Evolutionary conservation across 2,888 invertebrate genomes (phyloP).

Genomic region (Drosophila cracens): DNA sequence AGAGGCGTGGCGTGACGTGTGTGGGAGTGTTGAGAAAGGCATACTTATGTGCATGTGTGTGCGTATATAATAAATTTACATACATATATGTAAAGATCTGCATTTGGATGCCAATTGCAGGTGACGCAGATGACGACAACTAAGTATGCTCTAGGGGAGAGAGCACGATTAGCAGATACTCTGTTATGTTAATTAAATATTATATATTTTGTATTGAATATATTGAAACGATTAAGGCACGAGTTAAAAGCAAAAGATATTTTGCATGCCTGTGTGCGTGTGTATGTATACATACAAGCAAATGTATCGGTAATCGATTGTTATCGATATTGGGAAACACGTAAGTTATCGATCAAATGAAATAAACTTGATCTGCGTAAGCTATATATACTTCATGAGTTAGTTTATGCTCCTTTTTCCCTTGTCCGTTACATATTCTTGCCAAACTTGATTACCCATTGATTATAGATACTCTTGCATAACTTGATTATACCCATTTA

Average conservation of each 20-base stretch:
- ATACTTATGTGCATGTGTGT: neutral
- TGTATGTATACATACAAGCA: no score
- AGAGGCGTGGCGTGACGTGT: constrained; percentile 2
- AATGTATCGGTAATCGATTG: no score
- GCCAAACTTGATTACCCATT: neutral
- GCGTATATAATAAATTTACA: neutral
- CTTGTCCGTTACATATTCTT: neutral
- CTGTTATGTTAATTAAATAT: neutral
- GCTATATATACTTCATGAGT: neutral
- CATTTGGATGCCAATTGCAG: constrained; percentile 4
- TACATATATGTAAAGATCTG: neutral
- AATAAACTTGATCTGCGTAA: no score
- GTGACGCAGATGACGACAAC: neutral
- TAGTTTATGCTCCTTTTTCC: neutral
- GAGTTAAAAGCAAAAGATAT: neutral
- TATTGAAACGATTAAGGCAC: neutral
- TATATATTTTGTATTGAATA: neutral
- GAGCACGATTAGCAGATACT: neutral
- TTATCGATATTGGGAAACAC: no score
- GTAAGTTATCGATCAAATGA: no score
- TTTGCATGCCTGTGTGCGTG: neutral
- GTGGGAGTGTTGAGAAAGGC: constrained; percentile 1
- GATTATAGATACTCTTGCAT: neutral
- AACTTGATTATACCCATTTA: neutral
- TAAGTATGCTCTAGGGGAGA: neutral